Percentiles rank a stretch among this genome's conserved stretches.
Conservation (phyloP, 2,113 vertebrate genomes). For the Gopherus flavomarginatus region DNA sequence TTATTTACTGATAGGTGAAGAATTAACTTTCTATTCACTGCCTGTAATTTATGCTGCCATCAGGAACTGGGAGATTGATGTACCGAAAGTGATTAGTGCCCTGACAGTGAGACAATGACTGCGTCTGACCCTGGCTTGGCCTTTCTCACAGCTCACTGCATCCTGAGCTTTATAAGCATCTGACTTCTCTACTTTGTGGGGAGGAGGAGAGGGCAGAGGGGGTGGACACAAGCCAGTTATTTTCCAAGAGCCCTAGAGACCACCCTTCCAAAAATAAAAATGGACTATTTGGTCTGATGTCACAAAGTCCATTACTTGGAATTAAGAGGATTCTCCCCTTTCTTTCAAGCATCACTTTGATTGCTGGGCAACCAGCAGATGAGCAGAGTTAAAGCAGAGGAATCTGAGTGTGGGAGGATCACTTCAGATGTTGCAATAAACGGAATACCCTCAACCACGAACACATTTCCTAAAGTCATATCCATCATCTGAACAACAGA, state of each 20-base stretch:
- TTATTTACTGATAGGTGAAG: conserved; percentile 10
- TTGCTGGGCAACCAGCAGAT: not conserved
- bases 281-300: not conserved
- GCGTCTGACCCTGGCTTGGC: not conserved
- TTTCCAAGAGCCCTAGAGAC: not conserved
- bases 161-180: not conserved
- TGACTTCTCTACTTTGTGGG: not conserved
- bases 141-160: not conserved
- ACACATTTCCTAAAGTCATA: not conserved
- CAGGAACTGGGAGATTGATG: not conserved
- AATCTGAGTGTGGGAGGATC: not conserved
- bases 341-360: not conserved
- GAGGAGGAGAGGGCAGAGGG: not conserved
- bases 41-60: not conserved
- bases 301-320: not conserved
- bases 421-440: not conserved
- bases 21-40: not conserved
- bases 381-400: not conserved
- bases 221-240: rapidly evolving
- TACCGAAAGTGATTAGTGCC: not conserved
- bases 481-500: not conserved
- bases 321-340: not conserved
- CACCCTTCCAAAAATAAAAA: not conserved
- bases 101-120: not conserved
- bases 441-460: not conserved